Percentiles rank a stretch among this genome's conserved stretches.
Evolutionary conservation across 2,888 invertebrate species (phyloP).

Genomic region (Drosophila pseudotakahashii): DNA sequence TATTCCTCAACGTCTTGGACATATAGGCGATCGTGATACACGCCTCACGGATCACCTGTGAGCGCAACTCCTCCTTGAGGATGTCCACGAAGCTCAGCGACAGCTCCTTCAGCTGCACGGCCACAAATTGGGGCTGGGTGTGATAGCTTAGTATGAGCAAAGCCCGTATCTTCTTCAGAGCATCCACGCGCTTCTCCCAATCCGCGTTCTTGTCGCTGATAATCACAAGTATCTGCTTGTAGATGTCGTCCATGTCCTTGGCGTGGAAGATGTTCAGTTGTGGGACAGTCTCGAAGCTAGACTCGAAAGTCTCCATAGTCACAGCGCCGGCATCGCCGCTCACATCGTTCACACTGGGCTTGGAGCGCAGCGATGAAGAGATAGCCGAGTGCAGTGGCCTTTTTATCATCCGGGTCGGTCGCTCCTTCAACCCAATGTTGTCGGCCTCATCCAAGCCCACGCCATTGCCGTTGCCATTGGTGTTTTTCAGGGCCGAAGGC

Average conservation of each 20-base stretch:
- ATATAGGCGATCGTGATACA: conserved; percentile 97
- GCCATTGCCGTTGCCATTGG: conserved; percentile 68
- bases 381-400: conserved; percentile 82
- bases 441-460: conserved; percentile 85
- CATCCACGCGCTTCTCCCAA: conserved; percentile 97
- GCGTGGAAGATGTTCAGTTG: conserved; percentile 92
- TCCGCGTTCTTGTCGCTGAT: conserved; percentile 93
- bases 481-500: conserved; percentile 87
- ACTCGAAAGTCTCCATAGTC: conserved; percentile 94
- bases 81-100: conserved; percentile 93
- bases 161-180: conserved; percentile 93
- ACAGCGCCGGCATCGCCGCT: conserved; percentile 91
- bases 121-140: conserved; percentile 88
- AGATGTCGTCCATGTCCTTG: conserved; percentile 92
- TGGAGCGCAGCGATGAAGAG: conserved; percentile 77
- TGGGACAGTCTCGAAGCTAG: conserved; percentile 93
- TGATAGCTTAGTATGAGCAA: conserved; percentile 92
- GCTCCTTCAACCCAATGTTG: conserved; percentile 79
- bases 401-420: conserved; percentile 85
- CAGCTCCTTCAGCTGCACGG: conserved; percentile 90
- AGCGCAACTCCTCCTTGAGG: conserved; percentile 95
- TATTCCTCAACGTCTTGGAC: conserved; percentile 92
- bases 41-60: conserved; percentile 94
- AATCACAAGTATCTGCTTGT: conserved; percentile 89
- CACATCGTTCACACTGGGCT: conserved; percentile 68